Conservation (phyloP, 2,113 vertebrate genomes). For the Mesembrinibis cayennensis region DNA sequence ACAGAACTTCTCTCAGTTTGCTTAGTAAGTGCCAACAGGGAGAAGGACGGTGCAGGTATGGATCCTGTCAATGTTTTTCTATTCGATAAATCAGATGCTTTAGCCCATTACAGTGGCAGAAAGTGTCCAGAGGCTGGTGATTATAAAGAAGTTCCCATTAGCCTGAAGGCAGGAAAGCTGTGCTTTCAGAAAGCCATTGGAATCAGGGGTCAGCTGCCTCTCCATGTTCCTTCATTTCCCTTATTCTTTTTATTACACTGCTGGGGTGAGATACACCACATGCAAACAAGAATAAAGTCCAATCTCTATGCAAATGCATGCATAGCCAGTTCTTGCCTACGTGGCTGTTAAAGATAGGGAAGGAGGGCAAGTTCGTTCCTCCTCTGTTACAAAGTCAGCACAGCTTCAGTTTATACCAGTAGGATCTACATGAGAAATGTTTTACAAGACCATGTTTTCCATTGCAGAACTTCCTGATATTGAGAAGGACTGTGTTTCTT, state of each 20-base stretch:
- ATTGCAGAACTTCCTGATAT: background rate
- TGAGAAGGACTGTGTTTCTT: background rate
- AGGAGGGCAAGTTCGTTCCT: background rate
- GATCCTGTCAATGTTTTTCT: background rate
- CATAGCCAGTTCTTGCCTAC: background rate
- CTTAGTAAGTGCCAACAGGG: background rate
- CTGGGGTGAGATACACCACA: background rate
- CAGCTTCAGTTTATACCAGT: rapidly evolving
- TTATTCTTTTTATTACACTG: background rate
- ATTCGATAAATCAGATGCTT: background rate
- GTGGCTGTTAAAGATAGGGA: rapidly evolving
- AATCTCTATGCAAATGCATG: background rate
- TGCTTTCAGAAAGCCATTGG: background rate
- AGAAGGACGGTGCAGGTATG: too few relatives aligned
- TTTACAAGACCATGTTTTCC: background rate
- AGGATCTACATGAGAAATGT: background rate
- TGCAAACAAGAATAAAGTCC: background rate
- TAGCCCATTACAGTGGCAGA: background rate
- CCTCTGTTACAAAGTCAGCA: background rate
- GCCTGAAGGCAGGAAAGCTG: background rate
- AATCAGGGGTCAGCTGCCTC: background rate
- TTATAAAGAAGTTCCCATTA: background rate
- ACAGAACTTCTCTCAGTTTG: background rate
- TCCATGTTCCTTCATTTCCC: background rate
- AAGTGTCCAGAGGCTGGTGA: background rate